A percentile compares a stretch with the other conserved stretches of the same genome.
phyloP scores from a whole-genome alignment of 53 echinoderm and acorn worm species.

The Glandiceps talaboti region DNA sequence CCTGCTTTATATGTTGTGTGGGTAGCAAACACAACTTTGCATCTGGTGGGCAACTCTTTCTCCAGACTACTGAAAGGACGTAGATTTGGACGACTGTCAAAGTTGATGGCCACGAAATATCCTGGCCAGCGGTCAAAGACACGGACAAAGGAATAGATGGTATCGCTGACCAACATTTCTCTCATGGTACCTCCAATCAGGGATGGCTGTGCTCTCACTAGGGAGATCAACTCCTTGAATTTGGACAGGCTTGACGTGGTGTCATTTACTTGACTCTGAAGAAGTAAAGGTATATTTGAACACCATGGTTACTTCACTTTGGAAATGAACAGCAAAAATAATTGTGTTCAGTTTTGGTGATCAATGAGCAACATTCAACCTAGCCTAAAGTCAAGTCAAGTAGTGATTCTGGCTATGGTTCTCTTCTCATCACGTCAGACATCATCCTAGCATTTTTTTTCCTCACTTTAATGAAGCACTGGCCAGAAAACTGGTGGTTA shows the following conservation, averaged over 20 bases:
- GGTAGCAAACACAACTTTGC: not conserved
- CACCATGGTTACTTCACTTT: too few species aligned
- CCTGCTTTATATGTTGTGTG: not conserved
- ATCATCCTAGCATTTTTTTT: too few species aligned
- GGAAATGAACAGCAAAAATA: too few species aligned
- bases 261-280: not conserved
- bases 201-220: not conserved
- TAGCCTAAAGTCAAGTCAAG: too few species aligned
- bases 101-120: slow-evolving; percentile 4
- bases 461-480: too few species aligned
- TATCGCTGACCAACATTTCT: not conserved
- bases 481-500: too few species aligned
- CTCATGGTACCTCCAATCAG: not conserved
- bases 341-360: too few species aligned
- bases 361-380: too few species aligned
- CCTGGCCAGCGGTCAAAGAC: not conserved
- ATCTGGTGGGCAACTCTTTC: not conserved
- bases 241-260: not conserved
- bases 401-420: too few species aligned
- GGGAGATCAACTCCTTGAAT: not conserved
- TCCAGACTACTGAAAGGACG: not conserved
- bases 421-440: too few species aligned
- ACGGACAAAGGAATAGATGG: not conserved
- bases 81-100: not conserved
- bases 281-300: too few species aligned